These are phyloP conservation scores for Hyppa rectilinea DNA, from an alignment of 2,888 invertebrate species.

Conservation along the genomic window DNA sequence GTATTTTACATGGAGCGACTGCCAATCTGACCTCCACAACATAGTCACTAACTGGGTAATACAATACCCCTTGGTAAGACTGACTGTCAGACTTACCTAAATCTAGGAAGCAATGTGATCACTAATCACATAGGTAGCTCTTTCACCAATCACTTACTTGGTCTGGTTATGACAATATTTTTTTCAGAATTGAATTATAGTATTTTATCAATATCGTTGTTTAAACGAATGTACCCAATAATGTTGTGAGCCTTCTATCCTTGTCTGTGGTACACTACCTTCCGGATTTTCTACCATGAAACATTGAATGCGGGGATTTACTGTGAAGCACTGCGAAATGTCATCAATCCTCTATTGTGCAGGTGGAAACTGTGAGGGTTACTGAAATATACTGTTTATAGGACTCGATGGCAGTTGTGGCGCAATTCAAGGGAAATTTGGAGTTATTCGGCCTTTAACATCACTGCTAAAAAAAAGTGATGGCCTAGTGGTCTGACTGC, in stretches of 20 bases:
- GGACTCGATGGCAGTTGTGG: slow-evolving; percentile 5
- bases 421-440: not conserved
- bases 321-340: slow-evolving; percentile 68
- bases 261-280: not conserved
- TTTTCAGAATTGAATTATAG: too few relatives aligned
- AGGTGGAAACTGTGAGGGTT: slow-evolving; percentile 44
- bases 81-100: too few relatives aligned
- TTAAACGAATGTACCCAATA: not conserved
- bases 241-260: slow-evolving; percentile 24
- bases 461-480: too few relatives aligned
- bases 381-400: slow-evolving; percentile 41
- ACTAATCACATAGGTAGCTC: not conserved
- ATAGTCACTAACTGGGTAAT: too few relatives aligned
- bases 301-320: slow-evolving; percentile 76
- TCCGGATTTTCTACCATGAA: slow-evolving; percentile 48
- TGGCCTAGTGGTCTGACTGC: too few relatives aligned
- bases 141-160: too few relatives aligned
- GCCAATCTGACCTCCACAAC: too few relatives aligned
- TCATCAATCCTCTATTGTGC: slow-evolving; percentile 72
- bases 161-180: not conserved
- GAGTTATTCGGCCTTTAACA: slow-evolving; percentile 6
- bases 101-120: not conserved
- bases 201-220: not conserved
- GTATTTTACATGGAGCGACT: too few relatives aligned
- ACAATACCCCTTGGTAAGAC: too few relatives aligned